These are phyloP conservation scores for Lemur catta DNA, from an alignment of 2,797 vertebrate species.

Conservation along the genomic window DNA sequence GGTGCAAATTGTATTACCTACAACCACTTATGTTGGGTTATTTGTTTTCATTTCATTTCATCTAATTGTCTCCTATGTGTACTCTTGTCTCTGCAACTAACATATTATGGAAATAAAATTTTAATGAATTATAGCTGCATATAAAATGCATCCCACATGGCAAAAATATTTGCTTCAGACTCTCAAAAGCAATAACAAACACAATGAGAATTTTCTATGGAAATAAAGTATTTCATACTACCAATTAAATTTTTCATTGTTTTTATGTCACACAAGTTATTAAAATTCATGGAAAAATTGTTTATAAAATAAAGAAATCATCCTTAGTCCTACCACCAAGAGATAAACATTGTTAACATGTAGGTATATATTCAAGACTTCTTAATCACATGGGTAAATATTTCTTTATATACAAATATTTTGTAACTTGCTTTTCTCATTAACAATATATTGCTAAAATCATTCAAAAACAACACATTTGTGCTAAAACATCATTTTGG, in stretches of 20 bases:
- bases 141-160: conserved; percentile 46
- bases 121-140: conserved; percentile 40
- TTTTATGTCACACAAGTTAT: conserved; percentile 12
- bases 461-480: not conserved
- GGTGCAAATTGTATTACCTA: not conserved
- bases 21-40: not conserved
- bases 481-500: not conserved
- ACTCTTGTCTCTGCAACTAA: conserved; percentile 8
- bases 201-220: conserved; percentile 18
- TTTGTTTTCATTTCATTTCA: conserved; percentile 37
- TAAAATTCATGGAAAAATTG: not conserved
- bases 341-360: conserved; percentile 17
- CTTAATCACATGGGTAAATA: not conserved
- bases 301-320: not conserved
- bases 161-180: conserved; percentile 42
- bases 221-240: not conserved
- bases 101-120: conserved; percentile 48
- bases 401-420: not conserved
- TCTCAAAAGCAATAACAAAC: conserved; percentile 31
- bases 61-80: conserved; percentile 9
- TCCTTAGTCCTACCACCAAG: not conserved
- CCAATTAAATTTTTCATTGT: conserved; percentile 26
- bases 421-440: conserved; percentile 28
- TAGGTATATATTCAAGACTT: not conserved
- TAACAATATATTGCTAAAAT: not conserved